Evolutionary conservation across 2,888 invertebrate genomes (phyloP), one percentile per base, ranked within the genome.

Genomic region (Noctua janthina): DNA sequence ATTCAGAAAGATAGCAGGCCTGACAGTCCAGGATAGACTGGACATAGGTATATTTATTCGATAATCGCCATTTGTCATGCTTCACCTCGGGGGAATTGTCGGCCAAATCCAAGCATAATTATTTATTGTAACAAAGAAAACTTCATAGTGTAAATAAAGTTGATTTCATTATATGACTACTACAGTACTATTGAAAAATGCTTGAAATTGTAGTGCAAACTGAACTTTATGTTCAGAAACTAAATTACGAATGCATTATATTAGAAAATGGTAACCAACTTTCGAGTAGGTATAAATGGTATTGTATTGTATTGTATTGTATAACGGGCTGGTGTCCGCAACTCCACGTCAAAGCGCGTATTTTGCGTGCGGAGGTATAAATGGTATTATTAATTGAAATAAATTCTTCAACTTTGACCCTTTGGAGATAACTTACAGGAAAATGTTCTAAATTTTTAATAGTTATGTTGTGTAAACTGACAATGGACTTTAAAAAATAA

Each of bases 331-430:
- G 29, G 29, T 29, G 29, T 29, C 29, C 29, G 29, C 29, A 29
- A 29, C 29, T 29, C 29, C 29, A 29, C 29, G 29, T 29, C 29
- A 29, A 29, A 29, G 29, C 29, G 29, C 29, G 29, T 29, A 29
- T 29, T 29, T 29, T 29, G 1, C 29, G 29, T 29, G 29, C 29
- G 1, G 29, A 71, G 3, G 35, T 64, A 59, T 7, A 69, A 20
- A n/a, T n/a, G 23, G 1, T 20, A 43, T 51, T n/a, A 80, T 51
- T 66, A 5, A 81, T 66, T 80, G 39, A 74, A 80, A 51, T 74
- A 82, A 71, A 67, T 8, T 7, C 17, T 73, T 80, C 82, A 80
- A 74, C 75, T 82, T 80, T 80, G 82, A 82, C 67, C 66, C 56
- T 20, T 56, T 1, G 1, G 8, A 67, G 82, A 80, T 82, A 82